Percentiles rank a stretch among this genome's conserved stretches.
phyloP scores from a whole-genome alignment of 2,888 invertebrate species.

The Pecten maximus region DNA sequence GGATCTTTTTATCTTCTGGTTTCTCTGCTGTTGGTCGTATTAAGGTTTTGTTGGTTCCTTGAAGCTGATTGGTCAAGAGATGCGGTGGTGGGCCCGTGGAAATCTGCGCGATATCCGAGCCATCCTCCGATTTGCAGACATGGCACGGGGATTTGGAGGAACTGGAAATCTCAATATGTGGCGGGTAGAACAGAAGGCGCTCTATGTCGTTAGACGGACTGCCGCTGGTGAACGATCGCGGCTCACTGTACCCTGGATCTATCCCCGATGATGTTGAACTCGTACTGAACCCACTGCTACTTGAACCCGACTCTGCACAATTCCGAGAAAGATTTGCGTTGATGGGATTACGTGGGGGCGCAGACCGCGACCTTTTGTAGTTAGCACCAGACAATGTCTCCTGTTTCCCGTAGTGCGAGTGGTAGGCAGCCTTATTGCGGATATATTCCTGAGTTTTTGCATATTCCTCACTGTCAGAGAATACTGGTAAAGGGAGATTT shows the following conservation, averaged over 20 bases:
- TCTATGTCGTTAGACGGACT: constrained; percentile 71
- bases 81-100: constrained; percentile 39
- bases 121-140: constrained; percentile 33
- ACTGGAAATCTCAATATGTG: constrained; percentile 68
- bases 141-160: constrained; percentile 39
- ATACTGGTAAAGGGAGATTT: constrained; percentile 63
- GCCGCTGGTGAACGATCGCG: constrained; percentile 58
- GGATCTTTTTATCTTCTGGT: constrained; percentile 54
- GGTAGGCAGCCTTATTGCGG: constrained; percentile 8
- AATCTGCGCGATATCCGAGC: constrained; percentile 38
- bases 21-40: constrained; percentile 43
- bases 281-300: constrained; percentile 72
- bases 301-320: constrained; percentile 65
- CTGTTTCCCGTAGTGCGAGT: constrained; percentile 40
- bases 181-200: constrained; percentile 73
- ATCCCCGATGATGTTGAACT: constrained; percentile 74
- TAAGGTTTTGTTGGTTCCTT: neutral
- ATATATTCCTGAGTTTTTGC: constrained; percentile 47
- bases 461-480: constrained; percentile 56
- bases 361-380: constrained; percentile 48
- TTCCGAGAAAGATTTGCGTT: constrained; percentile 42
- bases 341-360: constrained; percentile 44
- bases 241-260: constrained; percentile 70
- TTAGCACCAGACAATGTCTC: constrained; percentile 24
- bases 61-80: constrained; percentile 41